Conservation (phyloP, 2,797 vertebrate genomes). For the Anguilla obscura region DNA sequence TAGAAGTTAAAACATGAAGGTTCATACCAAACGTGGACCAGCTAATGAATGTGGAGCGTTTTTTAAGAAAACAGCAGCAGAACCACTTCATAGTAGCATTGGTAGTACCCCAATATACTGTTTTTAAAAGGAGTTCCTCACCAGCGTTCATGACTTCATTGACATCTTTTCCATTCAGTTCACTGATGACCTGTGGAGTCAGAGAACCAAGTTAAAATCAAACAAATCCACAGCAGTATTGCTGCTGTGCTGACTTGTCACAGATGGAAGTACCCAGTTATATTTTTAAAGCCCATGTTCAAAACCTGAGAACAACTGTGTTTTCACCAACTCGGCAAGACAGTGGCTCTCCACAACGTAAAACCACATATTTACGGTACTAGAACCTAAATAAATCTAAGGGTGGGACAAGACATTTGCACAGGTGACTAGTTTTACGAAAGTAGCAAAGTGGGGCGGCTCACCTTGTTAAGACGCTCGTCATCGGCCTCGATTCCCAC, state of each 20-base stretch:
- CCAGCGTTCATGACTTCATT: slow-evolving; percentile 81
- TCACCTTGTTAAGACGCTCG: slow-evolving; percentile 73
- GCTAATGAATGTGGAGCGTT: background rate
- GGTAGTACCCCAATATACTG: background rate
- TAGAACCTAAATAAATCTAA: background rate
- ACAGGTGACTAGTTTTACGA: background rate
- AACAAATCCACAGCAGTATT: background rate
- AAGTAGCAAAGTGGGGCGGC: background rate
- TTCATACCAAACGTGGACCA: background rate
- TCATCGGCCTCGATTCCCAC: slow-evolving; percentile 77
- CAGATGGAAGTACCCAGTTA: background rate
- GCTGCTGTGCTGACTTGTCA: background rate
- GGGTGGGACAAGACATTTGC: background rate
- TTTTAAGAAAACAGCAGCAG: background rate
- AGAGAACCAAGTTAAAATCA: background rate
- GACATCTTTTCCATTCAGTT: slow-evolving; percentile 79
- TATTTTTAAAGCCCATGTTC: background rate
- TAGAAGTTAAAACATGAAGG: background rate
- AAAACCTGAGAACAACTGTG: background rate
- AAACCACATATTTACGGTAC: background rate
- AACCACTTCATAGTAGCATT: background rate
- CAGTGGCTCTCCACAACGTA: background rate
- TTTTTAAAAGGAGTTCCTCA: slow-evolving; percentile 42
- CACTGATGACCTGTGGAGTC: slow-evolving; percentile 69
- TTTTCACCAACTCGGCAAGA: background rate